phyloP scores from a whole-genome alignment of 2,888 invertebrate species.

The Hypolimnas misippus region DNA sequence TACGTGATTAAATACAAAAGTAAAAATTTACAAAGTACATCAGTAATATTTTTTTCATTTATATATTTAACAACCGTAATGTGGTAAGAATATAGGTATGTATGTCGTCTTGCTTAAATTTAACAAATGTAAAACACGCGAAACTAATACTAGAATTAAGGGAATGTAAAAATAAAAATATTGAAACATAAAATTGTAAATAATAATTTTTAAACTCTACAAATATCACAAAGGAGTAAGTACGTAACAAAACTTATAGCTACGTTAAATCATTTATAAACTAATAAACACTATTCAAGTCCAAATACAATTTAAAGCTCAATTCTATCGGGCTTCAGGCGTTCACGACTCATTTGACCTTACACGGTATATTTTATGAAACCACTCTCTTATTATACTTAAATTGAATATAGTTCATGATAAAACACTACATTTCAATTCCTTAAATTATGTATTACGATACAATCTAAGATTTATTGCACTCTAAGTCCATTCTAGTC shows the following conservation, averaged over 20 bases:
- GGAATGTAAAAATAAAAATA: slow-evolving; percentile 16
- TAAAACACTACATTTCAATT: background rate
- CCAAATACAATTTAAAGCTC: slow-evolving; percentile 10
- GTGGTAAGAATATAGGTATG: background rate
- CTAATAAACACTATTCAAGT: background rate
- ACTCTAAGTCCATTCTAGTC: background rate
- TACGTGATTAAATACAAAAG: slow-evolving; percentile 10
- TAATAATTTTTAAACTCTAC: slow-evolving; percentile 7
- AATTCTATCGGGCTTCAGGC: background rate
- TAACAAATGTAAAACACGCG: background rate
- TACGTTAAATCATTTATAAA: background rate
- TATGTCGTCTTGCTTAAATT: background rate
- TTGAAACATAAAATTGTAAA: slow-evolving; percentile 12
- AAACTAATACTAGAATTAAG: background rate
- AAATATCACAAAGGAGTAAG: slow-evolving; percentile 14
- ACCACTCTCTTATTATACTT: background rate
- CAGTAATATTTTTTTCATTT: too few relatives aligned
- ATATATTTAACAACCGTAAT: too few relatives aligned
- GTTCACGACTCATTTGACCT: background rate
- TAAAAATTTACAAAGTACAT: slow-evolving; percentile 9
- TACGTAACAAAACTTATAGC: background rate
- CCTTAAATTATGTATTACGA: background rate
- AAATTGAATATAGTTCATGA: slow-evolving; percentile 1
- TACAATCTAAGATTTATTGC: slow-evolving; percentile 4
- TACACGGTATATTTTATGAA: background rate